Evolutionary conservation across 2,797 vertebrate species (phyloP).

Genomic region (Lepilemur septentrionalis): DNA sequence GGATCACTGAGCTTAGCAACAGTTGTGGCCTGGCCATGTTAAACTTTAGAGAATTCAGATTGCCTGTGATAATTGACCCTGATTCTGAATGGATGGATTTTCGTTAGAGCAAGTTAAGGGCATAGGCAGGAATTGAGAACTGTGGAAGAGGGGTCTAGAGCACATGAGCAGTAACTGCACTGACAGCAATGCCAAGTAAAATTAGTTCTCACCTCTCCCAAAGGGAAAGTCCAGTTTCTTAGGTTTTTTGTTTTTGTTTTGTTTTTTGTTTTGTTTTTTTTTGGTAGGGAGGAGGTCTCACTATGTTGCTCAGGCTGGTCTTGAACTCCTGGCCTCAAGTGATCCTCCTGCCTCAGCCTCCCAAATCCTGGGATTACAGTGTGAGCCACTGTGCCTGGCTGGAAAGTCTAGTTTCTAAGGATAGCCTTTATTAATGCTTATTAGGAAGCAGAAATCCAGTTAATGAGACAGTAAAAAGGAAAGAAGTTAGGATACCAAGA

Average conservation of each 20-base stretch:
- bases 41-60: conserved; percentile 20
- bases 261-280: background rate
- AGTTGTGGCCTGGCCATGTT: background rate
- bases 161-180: background rate
- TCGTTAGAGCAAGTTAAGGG: background rate
- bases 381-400: background rate
- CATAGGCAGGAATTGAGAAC: background rate
- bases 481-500: background rate
- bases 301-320: background rate
- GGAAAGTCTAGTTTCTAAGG: background rate
- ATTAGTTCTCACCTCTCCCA: background rate
- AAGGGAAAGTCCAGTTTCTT: background rate
- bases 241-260: background rate
- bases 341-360: background rate
- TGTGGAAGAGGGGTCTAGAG: background rate
- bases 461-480: background rate
- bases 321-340: background rate
- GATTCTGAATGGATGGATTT: conserved; percentile 10
- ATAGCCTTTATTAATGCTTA: conserved; percentile 25
- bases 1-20: background rate
- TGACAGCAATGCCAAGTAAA: background rate
- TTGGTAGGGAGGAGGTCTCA: background rate
- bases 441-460: background rate
- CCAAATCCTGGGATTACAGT: background rate
- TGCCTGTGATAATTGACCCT: background rate